phyloP scores from a whole-genome alignment of 2,113 vertebrate species.

The Serilophus lunatus region DNA sequence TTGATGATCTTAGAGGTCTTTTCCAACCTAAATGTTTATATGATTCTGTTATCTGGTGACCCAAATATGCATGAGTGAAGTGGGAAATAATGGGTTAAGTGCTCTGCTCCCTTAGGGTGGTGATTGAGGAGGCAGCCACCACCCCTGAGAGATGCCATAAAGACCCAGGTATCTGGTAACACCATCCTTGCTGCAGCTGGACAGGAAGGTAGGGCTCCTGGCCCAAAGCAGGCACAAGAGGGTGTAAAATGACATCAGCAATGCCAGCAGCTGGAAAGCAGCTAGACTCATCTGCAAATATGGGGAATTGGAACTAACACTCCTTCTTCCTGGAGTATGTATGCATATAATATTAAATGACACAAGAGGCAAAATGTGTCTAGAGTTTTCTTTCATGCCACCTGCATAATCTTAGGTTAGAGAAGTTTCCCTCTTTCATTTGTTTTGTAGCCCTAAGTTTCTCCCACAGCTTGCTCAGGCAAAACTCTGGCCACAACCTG shows the following conservation, averaged over 20 bases:
- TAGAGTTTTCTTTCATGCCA: neutral
- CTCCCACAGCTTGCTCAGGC: neutral
- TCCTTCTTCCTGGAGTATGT: neutral
- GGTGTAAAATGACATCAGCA: neutral
- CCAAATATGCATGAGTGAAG: neutral
- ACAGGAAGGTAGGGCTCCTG: neutral
- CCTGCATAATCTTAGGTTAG: neutral
- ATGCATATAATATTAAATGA: neutral
- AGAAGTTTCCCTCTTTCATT: neutral
- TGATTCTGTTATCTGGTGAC: neutral
- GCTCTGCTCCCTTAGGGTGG: neutral
- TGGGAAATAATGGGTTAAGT: neutral
- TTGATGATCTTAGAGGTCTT: neutral
- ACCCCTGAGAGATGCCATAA: neutral
- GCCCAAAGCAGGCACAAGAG: neutral
- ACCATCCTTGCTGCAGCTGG: neutral
- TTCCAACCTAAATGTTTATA: neutral
- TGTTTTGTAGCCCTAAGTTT: neutral
- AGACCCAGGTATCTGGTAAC: neutral
- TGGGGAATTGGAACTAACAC: neutral
- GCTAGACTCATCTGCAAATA: neutral
- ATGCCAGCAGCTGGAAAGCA: neutral
- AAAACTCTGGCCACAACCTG: neutral
- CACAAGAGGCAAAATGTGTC: neutral
- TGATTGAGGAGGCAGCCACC: accelerated